Base-by-base conservation (phyloP, 2,113 vertebrate species). In the Potamarius usumacintae region DNA sequence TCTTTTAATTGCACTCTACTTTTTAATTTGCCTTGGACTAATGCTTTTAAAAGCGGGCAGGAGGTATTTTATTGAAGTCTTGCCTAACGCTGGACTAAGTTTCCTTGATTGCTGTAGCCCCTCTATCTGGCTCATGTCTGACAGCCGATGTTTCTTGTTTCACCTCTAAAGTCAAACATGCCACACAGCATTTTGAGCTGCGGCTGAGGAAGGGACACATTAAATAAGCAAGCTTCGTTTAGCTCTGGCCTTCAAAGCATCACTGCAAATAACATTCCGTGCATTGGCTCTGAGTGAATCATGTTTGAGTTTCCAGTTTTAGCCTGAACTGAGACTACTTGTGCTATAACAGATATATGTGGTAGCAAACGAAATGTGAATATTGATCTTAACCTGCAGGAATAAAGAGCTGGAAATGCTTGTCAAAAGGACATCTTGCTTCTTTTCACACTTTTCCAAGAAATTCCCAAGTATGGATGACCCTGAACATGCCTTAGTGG, bases 1-100 rank as follows among this genome's bases (percentile, higher is more conserved):
- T 96, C 93, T 96, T 95, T 96, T 96, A 96, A 96, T 95, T 96
- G 95, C 94, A 92, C 93, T 93, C 92, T 93, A 93, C 92, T 95
- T 96, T 96, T 96, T 96, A 96, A 96, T 96, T 96, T 95, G 94
- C 94, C 93, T 91, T 88, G 92, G 94, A 96, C 93, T 95, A 95
- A 95, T 96, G 95, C 94, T 94, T 95, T 95, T 94, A 94, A 95
- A 95, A 94, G 93, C 86, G 90, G 92, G 93, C 93, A 94, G 93
- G 93, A 94, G 94, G 92, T 91, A 93, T 94, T 95, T 95, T 95
- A 94, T 94, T 95, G 94, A 96, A 95, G 93, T 95, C 91, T 89
- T 95, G 94, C 93, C 94, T 93, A 92, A 89, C 82, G 88, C 91
- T 78, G 92, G 93, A 93, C 92, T 87, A 76, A 91, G 90, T 93